Evolutionary conservation across 2,113 vertebrate genomes (phyloP), one percentile per base, ranked within the genome.

Genomic region (Caretta caretta): DNA sequence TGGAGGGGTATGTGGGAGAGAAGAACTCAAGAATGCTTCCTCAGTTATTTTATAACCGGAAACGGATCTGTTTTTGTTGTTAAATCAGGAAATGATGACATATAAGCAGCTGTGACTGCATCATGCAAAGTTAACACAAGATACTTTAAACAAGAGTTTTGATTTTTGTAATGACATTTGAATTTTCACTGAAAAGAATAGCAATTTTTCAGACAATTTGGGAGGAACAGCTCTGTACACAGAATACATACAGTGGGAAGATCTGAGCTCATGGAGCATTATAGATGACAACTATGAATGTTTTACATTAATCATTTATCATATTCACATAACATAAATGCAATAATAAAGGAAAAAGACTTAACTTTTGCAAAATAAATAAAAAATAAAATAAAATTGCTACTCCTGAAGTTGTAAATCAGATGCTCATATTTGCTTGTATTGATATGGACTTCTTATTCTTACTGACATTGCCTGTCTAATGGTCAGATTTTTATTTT

Each of bases 11-110:
- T 80, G 20, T 38, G 57, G 84, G 84, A 48, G 69, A 80, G 50
- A 65, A 92, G 6, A 59, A 92, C 35, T 94, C 20, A 65, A 22
- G 59, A 87, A 35, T 84, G 14, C n/a, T 94, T 89, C 56, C 51
- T 17, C 56, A 31, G 76, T 57, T 92, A 49, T 62, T 96, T 92
- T 72, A 72, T 72, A 38, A 83, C 87, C 0, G 72, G 80, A 96
- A 94, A 48, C 42, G 51, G 54, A 50, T 80, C 78, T 92, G 22
- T 78, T 88, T 95, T 93, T 95, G 62, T 80, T 94, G 38, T 87
- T 95, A 90, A 81, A 88, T 94, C 92, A 95, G 81, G 80, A 96
- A 94, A 57, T 75, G 50, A 5, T 0, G 2, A 88, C 89, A 85
- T 59, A 75, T 56, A 46, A 95, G 89, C 53, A 92, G 38, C 48